phyloP scores from a whole-genome alignment of 2,888 invertebrate species.

The Camptogramma bilineatum region DNA sequence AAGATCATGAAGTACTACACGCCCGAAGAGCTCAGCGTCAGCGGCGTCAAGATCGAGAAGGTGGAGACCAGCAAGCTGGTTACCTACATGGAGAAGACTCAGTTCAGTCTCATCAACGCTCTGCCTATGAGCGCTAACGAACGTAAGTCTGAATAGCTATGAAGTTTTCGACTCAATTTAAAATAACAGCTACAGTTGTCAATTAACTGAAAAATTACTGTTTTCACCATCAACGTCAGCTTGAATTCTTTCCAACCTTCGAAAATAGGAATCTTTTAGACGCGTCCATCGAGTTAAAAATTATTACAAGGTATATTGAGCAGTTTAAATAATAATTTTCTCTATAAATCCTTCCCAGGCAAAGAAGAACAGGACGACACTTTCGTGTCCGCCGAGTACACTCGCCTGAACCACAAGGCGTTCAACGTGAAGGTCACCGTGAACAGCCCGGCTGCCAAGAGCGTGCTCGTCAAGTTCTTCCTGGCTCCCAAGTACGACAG shows the following conservation, averaged over 20 bases:
- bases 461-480: slow-evolving; percentile 86
- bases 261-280: too few species aligned
- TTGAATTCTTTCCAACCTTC: too few species aligned
- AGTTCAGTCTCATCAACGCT: slow-evolving; percentile 83
- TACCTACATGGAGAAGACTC: slow-evolving; percentile 89
- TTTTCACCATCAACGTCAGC: too few species aligned
- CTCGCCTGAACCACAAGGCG: slow-evolving; percentile 89
- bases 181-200: too few species aligned
- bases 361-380: slow-evolving; percentile 52
- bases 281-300: too few species aligned
- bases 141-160: slow-evolving; percentile 19
- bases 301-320: too few species aligned
- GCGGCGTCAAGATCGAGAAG: slow-evolving; percentile 87
- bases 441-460: slow-evolving; percentile 81
- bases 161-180: neutral
- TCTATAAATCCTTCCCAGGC: slow-evolving; percentile 9
- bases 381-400: slow-evolving; percentile 86
- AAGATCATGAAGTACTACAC: slow-evolving; percentile 86
- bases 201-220: too few species aligned
- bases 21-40: slow-evolving; percentile 85
- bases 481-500: slow-evolving; percentile 89
- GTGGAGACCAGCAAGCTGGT: slow-evolving; percentile 87
- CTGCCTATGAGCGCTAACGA: slow-evolving; percentile 23
- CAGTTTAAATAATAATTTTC: neutral
- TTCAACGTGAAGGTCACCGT: slow-evolving; percentile 87